Conservation (phyloP, 2,888 invertebrate species). For the Geotrupes spiniger region DNA sequence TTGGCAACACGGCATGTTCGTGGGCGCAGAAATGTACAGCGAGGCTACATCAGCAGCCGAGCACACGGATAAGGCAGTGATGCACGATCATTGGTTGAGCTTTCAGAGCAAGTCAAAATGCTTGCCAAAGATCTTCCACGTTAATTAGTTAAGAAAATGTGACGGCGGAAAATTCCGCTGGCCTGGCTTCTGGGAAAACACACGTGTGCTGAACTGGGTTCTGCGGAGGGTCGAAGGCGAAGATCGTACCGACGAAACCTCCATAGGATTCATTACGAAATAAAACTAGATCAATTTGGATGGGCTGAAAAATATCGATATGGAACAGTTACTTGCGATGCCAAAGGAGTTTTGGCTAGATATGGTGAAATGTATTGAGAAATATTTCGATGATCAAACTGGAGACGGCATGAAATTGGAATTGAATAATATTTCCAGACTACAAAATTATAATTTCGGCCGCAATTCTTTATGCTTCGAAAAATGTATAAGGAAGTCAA, state of each 20-base stretch:
- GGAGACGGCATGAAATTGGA: no score
- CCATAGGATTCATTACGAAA: slow-evolving; percentile 71
- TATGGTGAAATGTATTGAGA: slow-evolving; percentile 65
- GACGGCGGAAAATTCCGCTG: slow-evolving; percentile 89
- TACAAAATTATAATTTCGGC: no score
- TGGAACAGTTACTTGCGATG: slow-evolving; percentile 78
- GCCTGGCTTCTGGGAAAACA: slow-evolving; percentile 98
- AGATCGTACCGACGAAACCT: slow-evolving; percentile 66
- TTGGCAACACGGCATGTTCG: slow-evolving; percentile 96
- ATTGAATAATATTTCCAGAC: no score
- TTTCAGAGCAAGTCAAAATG: slow-evolving; percentile 62
- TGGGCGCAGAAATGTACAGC: slow-evolving; percentile 92
- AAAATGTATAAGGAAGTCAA: no score
- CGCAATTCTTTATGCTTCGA: no score
- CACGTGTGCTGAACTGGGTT: slow-evolving; percentile 95
- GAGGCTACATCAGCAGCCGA: slow-evolving; percentile 99
- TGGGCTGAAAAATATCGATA: slow-evolving; percentile 70
- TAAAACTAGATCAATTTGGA: slow-evolving; percentile 64
- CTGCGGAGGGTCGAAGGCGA: slow-evolving; percentile 80
- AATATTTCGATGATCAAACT: slow-evolving; percentile 91
- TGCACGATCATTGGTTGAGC: slow-evolving; percentile 98
- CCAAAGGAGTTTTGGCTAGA: slow-evolving; percentile 91
- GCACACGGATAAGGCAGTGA: slow-evolving; percentile 83
- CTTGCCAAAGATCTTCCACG: slow-evolving; percentile 95
- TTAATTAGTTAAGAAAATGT: slow-evolving; percentile 97